phyloP scores from a whole-genome alignment of 2,113 vertebrate genomes.

The Cephalophus harveyi region DNA sequence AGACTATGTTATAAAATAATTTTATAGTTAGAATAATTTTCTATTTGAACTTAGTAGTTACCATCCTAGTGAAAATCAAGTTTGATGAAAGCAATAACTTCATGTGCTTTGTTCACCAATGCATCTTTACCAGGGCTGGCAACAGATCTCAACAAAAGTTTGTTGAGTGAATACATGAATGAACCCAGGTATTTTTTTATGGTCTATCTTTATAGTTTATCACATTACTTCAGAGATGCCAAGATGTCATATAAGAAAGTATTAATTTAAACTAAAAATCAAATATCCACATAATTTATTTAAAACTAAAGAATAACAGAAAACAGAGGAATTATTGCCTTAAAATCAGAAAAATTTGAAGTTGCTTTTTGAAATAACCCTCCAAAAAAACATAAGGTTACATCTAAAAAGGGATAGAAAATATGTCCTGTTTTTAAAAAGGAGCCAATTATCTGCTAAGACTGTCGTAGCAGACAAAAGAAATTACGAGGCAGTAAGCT shows the following conservation, averaged over 20 bases:
- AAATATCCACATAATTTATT: neutral
- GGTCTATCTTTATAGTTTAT: neutral
- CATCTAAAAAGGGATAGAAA: neutral
- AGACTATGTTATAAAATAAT: neutral
- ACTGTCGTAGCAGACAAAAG: neutral
- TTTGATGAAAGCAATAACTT: neutral
- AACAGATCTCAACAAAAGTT: neutral
- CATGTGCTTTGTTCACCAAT: neutral
- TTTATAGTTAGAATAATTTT: neutral
- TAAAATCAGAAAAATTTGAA: neutral
- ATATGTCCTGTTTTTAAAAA: neutral
- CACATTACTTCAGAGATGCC: neutral
- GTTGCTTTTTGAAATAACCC: neutral
- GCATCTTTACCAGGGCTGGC: neutral
- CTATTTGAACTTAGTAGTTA: neutral
- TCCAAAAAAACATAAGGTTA: neutral
- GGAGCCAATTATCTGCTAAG: neutral
- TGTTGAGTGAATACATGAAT: slow-evolving; percentile 6
- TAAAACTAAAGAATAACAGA: neutral
- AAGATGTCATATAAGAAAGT: neutral
- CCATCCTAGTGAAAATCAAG: slow-evolving; percentile 4
- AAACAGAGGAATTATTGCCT: neutral
- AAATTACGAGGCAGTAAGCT: neutral
- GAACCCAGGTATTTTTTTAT: neutral
- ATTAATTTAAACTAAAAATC: slow-evolving; percentile 16